Evolutionary conservation across 2,888 invertebrate species (phyloP).

Genomic region (Pharmacophagus antenor): DNA sequence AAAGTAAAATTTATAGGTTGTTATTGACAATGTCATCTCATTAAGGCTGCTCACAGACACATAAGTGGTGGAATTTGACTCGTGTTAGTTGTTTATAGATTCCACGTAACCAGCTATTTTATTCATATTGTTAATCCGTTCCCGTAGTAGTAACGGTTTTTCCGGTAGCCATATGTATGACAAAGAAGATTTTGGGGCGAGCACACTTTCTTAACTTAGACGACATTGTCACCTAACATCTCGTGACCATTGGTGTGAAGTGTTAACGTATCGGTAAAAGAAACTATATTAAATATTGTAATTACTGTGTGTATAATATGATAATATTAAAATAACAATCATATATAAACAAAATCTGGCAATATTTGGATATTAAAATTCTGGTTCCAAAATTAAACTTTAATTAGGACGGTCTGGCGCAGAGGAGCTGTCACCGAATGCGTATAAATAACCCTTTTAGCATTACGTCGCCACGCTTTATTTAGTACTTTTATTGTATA

Average conservation of each 20-base stretch:
- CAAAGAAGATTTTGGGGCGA: neutral
- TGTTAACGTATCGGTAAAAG: neutral
- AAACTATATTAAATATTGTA: neutral
- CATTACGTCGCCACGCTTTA: conserved; percentile 37
- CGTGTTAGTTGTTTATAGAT: too few relatives aligned
- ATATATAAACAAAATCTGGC: neutral
- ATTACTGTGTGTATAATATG: neutral
- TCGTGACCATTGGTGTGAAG: neutral
- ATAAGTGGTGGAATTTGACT: too few relatives aligned
- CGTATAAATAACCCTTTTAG: conserved; percentile 64
- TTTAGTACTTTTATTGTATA: conserved; percentile 28
- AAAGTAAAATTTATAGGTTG: too few relatives aligned
- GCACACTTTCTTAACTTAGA: neutral
- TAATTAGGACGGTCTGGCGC: conserved; percentile 61
- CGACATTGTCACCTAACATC: neutral
- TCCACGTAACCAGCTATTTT: too few relatives aligned
- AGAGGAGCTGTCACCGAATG: conserved; percentile 58
- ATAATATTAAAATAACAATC: neutral
- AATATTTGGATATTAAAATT: conserved; percentile 40
- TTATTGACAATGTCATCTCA: too few relatives aligned
- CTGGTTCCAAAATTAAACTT: conserved; percentile 64
- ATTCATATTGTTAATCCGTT: too few relatives aligned
- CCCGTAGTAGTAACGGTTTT: neutral
- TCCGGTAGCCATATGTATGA: neutral
- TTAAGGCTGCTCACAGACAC: too few relatives aligned